Evolutionary conservation across 2,797 vertebrate species (phyloP).

Genomic region (Sebastes flavidus): DNA sequence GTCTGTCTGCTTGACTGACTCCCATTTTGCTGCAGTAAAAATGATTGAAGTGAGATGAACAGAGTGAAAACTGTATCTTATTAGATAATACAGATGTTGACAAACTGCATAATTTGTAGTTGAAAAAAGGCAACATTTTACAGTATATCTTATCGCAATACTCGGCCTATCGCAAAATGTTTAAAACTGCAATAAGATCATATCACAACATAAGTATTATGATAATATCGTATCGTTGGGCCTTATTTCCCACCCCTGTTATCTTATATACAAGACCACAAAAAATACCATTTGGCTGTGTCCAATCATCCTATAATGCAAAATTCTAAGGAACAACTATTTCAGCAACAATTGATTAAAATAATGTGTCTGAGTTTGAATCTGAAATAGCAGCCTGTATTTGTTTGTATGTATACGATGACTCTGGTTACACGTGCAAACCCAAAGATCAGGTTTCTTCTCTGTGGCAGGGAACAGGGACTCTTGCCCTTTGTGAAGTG

Average conservation of each 20-base stretch:
- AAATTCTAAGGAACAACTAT: background rate
- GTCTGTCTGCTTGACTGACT: no score
- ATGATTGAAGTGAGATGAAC: no score
- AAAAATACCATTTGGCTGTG: background rate
- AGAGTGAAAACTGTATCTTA: no score
- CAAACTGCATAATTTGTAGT: no score
- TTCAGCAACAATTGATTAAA: background rate
- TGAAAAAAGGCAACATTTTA: no score
- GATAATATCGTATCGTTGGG: no score
- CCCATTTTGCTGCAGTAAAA: no score
- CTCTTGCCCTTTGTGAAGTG: background rate
- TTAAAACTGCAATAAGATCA: no score
- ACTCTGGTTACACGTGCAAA: background rate
- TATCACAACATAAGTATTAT: fast-evolving
- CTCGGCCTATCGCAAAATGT: no score
- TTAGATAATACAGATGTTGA: no score
- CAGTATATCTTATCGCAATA: no score
- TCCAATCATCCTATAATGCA: background rate
- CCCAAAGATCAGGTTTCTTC: background rate
- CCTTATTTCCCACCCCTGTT: no score
- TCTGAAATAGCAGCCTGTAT: background rate
- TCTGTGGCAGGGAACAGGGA: background rate
- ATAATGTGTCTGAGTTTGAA: background rate
- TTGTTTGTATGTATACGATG: background rate
- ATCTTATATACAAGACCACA: background rate